Evolutionary conservation across 30 jellyfish, hydroid and myxozoan genomes (phyloP).

Genomic region (Aurelia sp.): DNA sequence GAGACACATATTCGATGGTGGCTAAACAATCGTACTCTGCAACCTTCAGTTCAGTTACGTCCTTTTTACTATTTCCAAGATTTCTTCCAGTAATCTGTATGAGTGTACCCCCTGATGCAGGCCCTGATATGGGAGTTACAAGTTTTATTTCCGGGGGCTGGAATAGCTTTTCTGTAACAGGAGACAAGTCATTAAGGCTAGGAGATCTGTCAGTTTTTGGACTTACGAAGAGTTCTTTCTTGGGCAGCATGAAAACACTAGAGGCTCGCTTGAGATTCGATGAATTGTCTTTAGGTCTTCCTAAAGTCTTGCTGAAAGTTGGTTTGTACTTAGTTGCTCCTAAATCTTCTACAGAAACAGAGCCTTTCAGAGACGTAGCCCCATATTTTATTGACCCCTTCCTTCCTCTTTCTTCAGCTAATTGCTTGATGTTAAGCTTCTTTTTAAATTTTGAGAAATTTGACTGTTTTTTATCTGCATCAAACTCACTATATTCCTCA

Average conservation of each 20-base stretch:
- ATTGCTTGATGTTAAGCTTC: conserved; percentile 41
- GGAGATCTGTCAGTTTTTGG: conserved; percentile 29
- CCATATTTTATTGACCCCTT: conserved; percentile 69
- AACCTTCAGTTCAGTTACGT: conserved; percentile 65
- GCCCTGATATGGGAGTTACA: conserved; percentile 86
- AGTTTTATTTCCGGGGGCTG: conserved; percentile 75
- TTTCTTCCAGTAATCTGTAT: conserved; percentile 80
- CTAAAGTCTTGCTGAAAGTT: conserved; percentile 30
- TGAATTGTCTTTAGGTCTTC: conserved; percentile 21
- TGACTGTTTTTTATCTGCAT: conserved; percentile 33
- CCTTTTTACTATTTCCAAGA: conserved; percentile 73
- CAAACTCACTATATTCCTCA: conserved; percentile 72
- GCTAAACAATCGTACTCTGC: conserved; percentile 85
- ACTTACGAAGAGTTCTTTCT: not conserved
- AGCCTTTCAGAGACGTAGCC: conserved; percentile 79
- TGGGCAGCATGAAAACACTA: conserved; percentile 22
- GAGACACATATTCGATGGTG: conserved; percentile 72
- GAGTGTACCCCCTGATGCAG: conserved; percentile 86
- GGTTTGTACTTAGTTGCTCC: conserved; percentile 46
- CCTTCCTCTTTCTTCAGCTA: conserved; percentile 39
- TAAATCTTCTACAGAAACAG: conserved; percentile 89
- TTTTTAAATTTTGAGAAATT: conserved; percentile 56
- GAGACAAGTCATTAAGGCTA: conserved; percentile 9
- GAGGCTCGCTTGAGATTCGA: conserved; percentile 41
- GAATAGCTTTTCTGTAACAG: conserved; percentile 35